These are phyloP conservation scores for Shinisaurus crocodilurus DNA, from an alignment of 2,113 vertebrate genomes.

Conservation along the genomic window DNA sequence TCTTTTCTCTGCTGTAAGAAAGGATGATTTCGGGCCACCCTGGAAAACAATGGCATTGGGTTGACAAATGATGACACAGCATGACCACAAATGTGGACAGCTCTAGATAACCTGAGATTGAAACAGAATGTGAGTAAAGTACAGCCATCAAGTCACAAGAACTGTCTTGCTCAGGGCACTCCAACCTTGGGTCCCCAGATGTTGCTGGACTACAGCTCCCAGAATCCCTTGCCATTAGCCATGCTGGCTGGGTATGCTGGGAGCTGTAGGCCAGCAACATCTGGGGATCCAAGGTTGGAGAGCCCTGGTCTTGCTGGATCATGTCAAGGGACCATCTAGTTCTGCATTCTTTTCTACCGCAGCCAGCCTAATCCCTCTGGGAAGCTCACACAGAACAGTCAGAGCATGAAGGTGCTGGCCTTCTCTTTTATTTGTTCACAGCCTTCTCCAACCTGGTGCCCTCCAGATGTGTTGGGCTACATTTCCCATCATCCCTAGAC, in stretches of 20 bases:
- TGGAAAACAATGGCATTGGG: constrained; percentile 61
- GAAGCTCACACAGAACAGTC: background rate
- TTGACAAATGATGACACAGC: background rate
- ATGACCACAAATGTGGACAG: fast-evolving
- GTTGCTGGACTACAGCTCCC: too few species aligned
- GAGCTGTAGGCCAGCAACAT: too few species aligned
- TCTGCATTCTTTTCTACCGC: background rate
- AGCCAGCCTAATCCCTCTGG: background rate
- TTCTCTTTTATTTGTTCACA: background rate
- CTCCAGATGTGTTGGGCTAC: background rate
- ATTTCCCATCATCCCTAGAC: background rate
- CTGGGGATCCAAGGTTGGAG: too few species aligned
- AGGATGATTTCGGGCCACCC: constrained; percentile 93
- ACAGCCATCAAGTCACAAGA: background rate
- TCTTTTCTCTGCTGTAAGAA: constrained; percentile 96
- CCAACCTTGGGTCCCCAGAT: too few species aligned
- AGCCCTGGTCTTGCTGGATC: background rate
- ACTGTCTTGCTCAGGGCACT: too few species aligned
- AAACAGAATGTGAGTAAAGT: background rate
- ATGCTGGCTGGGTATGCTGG: too few species aligned
- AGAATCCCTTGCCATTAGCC: too few species aligned
- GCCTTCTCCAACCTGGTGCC: background rate
- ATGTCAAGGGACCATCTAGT: background rate
- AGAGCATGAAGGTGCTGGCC: background rate
- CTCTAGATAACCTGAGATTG: fast-evolving